Percentiles rank a stretch among this genome's conserved stretches.
phyloP scores from a whole-genome alignment of 2,888 invertebrate genomes.

The Heliothis peltigera region DNA sequence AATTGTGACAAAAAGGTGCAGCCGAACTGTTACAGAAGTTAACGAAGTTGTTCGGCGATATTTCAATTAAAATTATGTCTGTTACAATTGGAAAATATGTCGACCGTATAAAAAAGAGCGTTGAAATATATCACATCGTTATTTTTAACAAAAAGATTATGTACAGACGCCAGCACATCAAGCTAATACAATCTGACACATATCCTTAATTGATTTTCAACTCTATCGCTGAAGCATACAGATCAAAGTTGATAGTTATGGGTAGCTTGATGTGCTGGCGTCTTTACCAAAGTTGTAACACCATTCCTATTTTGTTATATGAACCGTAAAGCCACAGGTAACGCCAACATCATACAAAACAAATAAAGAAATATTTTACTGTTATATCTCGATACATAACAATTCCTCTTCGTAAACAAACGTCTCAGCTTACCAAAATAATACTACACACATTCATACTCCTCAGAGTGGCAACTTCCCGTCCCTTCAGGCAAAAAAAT shows the following conservation, averaged over 20 bases:
- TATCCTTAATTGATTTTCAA: no score
- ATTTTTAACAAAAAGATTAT: no score
- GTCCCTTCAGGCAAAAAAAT: slow-evolving; percentile 51
- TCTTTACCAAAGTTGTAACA: neutral
- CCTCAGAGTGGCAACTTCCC: slow-evolving; percentile 9
- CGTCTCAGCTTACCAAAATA: slow-evolving; percentile 9
- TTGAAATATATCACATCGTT: no score
- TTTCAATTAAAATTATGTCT: neutral
- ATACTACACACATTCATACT: slow-evolving; percentile 8
- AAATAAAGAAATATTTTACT: slow-evolving; percentile 15
- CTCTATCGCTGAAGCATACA: no score
- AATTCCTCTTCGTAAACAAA: slow-evolving; percentile 32
- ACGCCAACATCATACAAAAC: slow-evolving; percentile 10
- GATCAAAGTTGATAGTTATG: no score
- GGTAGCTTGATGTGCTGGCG: no score
- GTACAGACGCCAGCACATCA: no score
- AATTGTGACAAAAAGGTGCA: neutral
- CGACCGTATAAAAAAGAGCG: neutral
- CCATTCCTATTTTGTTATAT: neutral
- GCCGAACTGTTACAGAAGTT: slow-evolving; percentile 1
- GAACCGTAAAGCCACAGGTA: slow-evolving; percentile 14
- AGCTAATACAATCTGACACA: no score
- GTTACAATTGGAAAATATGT: neutral
- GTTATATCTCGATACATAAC: slow-evolving; percentile 34
- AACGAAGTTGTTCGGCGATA: neutral